Base-by-base conservation (phyloP, 2,113 vertebrate genomes). In the Loxodonta africana region DNA sequence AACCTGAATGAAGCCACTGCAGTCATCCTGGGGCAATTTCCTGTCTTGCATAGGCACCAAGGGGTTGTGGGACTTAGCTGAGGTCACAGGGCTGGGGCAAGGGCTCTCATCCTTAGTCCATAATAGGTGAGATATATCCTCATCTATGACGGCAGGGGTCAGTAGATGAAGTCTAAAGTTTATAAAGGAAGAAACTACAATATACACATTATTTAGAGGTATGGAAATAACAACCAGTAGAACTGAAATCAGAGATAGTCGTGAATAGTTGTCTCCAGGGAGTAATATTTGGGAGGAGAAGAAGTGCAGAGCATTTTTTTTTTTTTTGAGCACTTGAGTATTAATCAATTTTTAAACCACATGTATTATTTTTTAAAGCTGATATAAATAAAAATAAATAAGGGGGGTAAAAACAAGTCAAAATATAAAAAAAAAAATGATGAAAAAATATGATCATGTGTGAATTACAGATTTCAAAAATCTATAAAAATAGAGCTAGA, bases 371-470 rank as follows among this genome's bases (percentile, higher is more conserved):
- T 84, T 57, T 84, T 74, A 28, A 82, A 44, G 30, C 15, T 21
- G 25, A 78, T 46, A 83, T 44, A 48, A 83, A 82, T 26, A 93
- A 83, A 94, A 76, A 81, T 44, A 95, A 96, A 62, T 20, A 91
- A 92, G 83, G 46, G 8, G 28, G 44, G 88, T 63, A 33, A 2
- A 86, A 94, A 78, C 20, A 76, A 74, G 8, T 62, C 37, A 76
- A 94, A 91, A 46, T 74, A 62, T 1, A 62, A 20, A 63, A 10
- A 74, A 77, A 95, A 73, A 93, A 60, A 83, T 69, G 5, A 81
- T 48, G 5, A 96, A 80, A 96, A 80, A 90, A 83, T 44, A 74
- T 57, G 7, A 78, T 14, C 77, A 14, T 18, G 6, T 63, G 17
- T 96, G 37, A 84, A 65, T 92, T 78, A 90, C 0, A 96, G 83